Base-by-base conservation (phyloP, 1,140 invertebrate species). In the Microplitis mediator region DNA sequence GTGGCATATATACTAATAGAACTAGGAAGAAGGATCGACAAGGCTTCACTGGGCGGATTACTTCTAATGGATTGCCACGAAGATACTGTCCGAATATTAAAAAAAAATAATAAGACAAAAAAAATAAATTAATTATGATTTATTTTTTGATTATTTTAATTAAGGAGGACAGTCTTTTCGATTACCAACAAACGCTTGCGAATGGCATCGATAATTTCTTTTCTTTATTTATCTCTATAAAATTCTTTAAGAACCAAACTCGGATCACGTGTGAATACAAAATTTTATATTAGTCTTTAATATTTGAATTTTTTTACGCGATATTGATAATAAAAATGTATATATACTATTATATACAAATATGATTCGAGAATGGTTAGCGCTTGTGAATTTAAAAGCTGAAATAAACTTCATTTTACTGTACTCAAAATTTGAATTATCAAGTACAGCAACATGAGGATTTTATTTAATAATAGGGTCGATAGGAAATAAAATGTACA, bases 201-300 rank as follows among this genome's bases (percentile, higher is more conserved):
- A 81, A 81, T 80, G 78, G 76, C 75, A 78, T 72, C 77, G 64
- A 80, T 75, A 76, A 79, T 75, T 76, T 75, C 78, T 72, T 78
- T 75, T 71, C 73, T 56, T 72, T 65, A 71, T 34, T 58, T 62
- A 58, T 58, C 35, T 58, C 52, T 58, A 34, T 9, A 9, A 45
- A 9, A 9, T 11, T 62, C 62, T 64, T n/a, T 23, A 51, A 51
- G 45, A n/a, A 63, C n/a, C 63, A 56, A 23, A 64, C 62, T 70
- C 66, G 67, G 56, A 65, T 67, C 76, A 79, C 75, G 5, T 54
- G 5, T n/a, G 14, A n/a, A 6, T 9, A 54, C 14, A 14, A 14
- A 23, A 23, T 23, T 23, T 23, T 23, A 23, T 2, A 1, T 23
- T 23, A 23, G 23, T 23, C 23, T 23, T 23, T 23, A 23, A 23